These are phyloP conservation scores for Archilochus colubris DNA, from an alignment of 2,113 vertebrate genomes.

Conservation along the genomic window DNA sequence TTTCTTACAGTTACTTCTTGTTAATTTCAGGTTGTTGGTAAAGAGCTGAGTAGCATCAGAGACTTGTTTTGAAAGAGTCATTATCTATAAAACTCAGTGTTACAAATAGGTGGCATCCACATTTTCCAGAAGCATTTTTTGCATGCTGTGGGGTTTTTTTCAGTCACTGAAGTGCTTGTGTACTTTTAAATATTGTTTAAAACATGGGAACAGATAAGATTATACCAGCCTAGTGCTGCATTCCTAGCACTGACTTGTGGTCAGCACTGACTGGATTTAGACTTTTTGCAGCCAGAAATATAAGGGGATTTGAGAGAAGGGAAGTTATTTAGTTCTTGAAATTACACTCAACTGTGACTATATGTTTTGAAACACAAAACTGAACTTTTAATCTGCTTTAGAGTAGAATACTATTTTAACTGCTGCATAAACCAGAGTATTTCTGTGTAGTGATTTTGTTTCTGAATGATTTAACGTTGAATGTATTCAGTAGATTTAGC, in stretches of 20 bases:
- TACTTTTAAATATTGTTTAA: neutral
- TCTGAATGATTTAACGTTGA: neutral
- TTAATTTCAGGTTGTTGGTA: neutral
- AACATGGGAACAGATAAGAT: neutral
- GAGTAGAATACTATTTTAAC: neutral
- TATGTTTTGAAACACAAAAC: neutral
- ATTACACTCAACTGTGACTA: neutral
- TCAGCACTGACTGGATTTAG: neutral
- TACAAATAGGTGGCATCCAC: neutral
- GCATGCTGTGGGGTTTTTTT: neutral
- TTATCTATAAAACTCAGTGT: neutral
- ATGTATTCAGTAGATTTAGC: conserved; percentile 27
- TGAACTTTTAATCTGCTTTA: neutral
- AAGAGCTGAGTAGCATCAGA: conserved; percentile 2
- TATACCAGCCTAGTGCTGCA: neutral
- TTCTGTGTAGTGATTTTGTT: neutral
- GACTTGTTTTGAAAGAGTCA: neutral
- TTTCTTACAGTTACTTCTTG: neutral
- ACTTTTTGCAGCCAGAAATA: neutral
- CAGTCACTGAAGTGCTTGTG: neutral
- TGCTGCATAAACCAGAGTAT: neutral
- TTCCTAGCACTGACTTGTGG: neutral
- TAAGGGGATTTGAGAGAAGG: neutral
- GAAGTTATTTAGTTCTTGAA: neutral
- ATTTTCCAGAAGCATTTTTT: neutral